A percentile compares a stretch with the other conserved stretches of the same genome.
phyloP scores from a whole-genome alignment of 2,888 invertebrate genomes.

The Phengaris alcon region DNA sequence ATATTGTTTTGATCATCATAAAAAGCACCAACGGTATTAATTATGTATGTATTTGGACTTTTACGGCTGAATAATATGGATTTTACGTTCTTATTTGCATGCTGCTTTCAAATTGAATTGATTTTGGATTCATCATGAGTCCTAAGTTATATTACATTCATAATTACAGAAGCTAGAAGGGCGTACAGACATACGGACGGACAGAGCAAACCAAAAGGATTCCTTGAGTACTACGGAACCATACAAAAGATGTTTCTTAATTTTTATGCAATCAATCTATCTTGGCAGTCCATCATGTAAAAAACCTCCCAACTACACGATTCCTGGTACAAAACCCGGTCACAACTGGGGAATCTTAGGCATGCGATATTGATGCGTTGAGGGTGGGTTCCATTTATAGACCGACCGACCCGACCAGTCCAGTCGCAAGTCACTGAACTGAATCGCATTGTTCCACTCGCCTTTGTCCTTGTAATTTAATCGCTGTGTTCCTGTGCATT shows the following conservation, averaged over 20 bases:
- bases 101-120: neutral
- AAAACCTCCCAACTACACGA: neutral
- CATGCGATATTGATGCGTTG: slow-evolving; percentile 10
- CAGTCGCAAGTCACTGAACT: slow-evolving; percentile 25
- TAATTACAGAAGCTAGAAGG: too few species aligned
- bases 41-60: neutral
- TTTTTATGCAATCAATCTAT: too few species aligned
- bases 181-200: too few species aligned
- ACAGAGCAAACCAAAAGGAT: too few species aligned
- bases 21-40: neutral
- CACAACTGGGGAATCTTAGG: slow-evolving; percentile 2
- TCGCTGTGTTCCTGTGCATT: slow-evolving; percentile 13
- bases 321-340: neutral
- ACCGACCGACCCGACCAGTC: slow-evolving; percentile 20
- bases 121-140: too few species aligned
- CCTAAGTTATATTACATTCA: too few species aligned
- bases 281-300: too few species aligned
- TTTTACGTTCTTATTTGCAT: slow-evolving; percentile 3
- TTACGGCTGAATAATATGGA: neutral
- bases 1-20: slow-evolving; percentile 1
- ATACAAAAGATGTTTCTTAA: too few species aligned
- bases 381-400: slow-evolving; percentile 28
- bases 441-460: slow-evolving; percentile 14
- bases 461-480: slow-evolving; percentile 19
- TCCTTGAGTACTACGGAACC: too few species aligned